A percentile compares a stretch with the other conserved stretches of the same genome.
Conservation (phyloP, 2,797 vertebrate species). For the Triplophysa yarkandensis region DNA sequence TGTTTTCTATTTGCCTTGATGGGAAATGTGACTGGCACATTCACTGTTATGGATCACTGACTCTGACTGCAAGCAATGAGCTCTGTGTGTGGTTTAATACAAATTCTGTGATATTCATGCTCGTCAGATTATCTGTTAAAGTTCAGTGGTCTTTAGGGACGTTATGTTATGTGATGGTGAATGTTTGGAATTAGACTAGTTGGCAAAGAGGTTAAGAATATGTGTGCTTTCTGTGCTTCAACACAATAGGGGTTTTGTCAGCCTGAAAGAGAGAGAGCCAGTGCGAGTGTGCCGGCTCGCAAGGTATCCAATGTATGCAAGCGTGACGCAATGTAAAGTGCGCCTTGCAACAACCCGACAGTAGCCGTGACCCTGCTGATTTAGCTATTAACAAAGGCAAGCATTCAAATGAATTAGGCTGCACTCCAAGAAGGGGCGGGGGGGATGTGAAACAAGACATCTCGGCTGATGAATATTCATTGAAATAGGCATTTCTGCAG, state of each 20-base stretch:
- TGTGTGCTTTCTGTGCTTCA: constrained; percentile 20
- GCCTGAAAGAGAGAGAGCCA: constrained; percentile 23
- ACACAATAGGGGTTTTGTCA: constrained; percentile 39
- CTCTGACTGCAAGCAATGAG: not conserved
- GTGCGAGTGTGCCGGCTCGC: constrained; percentile 36
- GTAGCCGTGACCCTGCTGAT: constrained; percentile 49
- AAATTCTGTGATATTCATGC: not conserved
- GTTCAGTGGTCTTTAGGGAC: not conserved
- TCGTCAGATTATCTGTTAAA: constrained; percentile 2
- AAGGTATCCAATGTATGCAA: constrained; percentile 39
- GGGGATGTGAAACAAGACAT: not conserved
- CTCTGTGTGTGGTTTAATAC: not conserved
- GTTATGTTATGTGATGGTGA: not conserved
- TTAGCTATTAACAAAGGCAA: constrained; percentile 70
- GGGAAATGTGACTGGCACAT: not conserved
- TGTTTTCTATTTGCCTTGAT: not conserved
- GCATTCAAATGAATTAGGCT: constrained; percentile 69
- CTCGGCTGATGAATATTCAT: constrained; percentile 45
- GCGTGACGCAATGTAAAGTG: constrained; percentile 25
- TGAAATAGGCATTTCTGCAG: constrained; percentile 28
- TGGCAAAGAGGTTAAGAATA: constrained; percentile 1
- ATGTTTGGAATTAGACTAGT: not conserved
- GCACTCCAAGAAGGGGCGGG: constrained; percentile 56
- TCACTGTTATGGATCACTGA: not conserved
- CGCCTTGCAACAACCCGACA: constrained; percentile 24